phyloP scores from a whole-genome alignment of 2,113 vertebrate species.

The Tachysurus fulvidraco region DNA sequence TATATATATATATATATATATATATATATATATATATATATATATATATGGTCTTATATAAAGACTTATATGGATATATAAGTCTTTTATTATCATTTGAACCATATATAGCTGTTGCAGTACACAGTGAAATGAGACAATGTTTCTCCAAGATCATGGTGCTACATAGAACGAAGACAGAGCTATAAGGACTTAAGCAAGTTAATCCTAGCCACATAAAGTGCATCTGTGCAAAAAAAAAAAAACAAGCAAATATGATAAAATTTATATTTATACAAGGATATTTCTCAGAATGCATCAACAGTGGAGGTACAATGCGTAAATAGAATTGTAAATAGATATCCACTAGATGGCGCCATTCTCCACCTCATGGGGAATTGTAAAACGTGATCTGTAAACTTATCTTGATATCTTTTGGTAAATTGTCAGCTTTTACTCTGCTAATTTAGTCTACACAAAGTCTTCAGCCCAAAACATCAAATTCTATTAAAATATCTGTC shows the following conservation, averaged over 20 bases:
- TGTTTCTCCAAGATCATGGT: too few relatives aligned
- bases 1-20: too few relatives aligned
- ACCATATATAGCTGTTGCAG: too few relatives aligned
- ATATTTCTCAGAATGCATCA: neutral
- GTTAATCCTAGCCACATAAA: too few relatives aligned
- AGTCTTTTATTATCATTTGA: neutral
- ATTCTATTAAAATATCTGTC: neutral
- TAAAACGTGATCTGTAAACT: neutral
- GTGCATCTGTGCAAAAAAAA: too few relatives aligned
- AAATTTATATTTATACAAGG: neutral
- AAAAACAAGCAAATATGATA: too few relatives aligned
- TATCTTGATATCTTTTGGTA: neutral
- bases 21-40: too few relatives aligned
- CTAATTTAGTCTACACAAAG: neutral
- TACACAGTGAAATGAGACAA: too few relatives aligned
- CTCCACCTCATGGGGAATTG: neutral
- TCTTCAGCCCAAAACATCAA: neutral
- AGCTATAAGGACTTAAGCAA: too few relatives aligned
- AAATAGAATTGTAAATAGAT: neutral
- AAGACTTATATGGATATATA: too few relatives aligned
- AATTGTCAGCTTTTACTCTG: neutral
- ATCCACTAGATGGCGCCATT: constrained; percentile 30
- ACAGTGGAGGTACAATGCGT: neutral
- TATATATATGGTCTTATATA: too few relatives aligned
- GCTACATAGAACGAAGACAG: too few relatives aligned